Base-by-base conservation (phyloP, 2,113 vertebrate species). In the Psittacus erithacus region DNA sequence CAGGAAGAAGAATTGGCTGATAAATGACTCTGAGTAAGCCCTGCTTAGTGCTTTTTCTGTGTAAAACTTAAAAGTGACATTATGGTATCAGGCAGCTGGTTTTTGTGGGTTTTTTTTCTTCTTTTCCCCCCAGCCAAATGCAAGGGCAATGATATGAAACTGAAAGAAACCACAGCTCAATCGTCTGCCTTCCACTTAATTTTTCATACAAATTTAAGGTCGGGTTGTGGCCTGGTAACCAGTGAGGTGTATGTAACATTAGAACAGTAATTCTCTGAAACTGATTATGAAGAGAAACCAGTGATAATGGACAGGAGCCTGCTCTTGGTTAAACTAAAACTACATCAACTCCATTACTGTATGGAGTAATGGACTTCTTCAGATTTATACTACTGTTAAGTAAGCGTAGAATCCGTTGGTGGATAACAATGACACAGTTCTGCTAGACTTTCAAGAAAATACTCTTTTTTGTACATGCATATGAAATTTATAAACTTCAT, bases 121-220 rank as follows among this genome's bases (percentile, higher is more conserved):
- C 25, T 43, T 49, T 62, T n/a, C 14, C 82, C 55, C 69, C 41
- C 77, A 27, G 22, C 95, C 96, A 97, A 97, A 97, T 97, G 96
- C 82, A 78, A 96, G 57, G 90, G 95, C 87, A 97, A 93, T 95
- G 96, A 97, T 94, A 97, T 97, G 96, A 97, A 97, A 92, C 90
- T 96, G 97, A 98, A 97, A 97, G 96, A 98, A 98, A 98, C 98
- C 98, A 98, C 97, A 98, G 95, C 97, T 98, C 97, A 97, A 62
- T 97, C 90, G 33, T 95, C 97, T 97, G 95, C 95, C 97, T 98
- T 97, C 97, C 98, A 98, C 97, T 97, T 97, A 98, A 98, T 98
- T 97, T 98, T 98, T 98, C 98, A 98, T 97, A 97, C 96, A 98
- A 98, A 97, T 98, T 97, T 97, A 97, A 97, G 97, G 97, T 98